Evolutionary conservation across 1,140 invertebrate species (phyloP), one percentile per base, ranked within the genome.

Genomic region (Dendrolimus kikuchii): DNA sequence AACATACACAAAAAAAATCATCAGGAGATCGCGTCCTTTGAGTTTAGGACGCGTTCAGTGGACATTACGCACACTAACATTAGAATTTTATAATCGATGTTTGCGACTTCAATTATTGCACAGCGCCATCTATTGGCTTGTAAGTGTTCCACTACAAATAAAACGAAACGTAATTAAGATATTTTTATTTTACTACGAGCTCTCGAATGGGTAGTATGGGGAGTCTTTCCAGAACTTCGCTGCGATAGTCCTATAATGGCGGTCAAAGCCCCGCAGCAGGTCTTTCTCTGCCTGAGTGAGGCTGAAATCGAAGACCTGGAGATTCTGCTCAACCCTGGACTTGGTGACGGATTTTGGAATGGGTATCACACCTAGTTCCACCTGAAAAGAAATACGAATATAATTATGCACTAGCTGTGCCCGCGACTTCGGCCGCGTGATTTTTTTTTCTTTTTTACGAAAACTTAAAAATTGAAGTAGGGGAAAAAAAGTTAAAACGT

Each of bases 311-410:
- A 94, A 95, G 44, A 95, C 86, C 40, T 94, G 71, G 41, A 92
- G 89, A 71, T 97, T 97, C 68, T 95, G 89, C 45, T 88, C 81
- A 47, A 97, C 93, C 46, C 94, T 89, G 3, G 89, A 87, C 61
- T 92, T 91, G 6, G 90, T 94, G 0, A 94, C 91, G 5, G 94
- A 95, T 78, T 97, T 97, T 4, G 95, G 95, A 65, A 97, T 92
- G 0, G 94, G 92, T 38, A 93, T 84, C 37, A 95, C 88, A 4
- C 92, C 93, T 56, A 92, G 88, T 74, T 96, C 92, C 49, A 95
- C 71, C 90, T 94, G 47, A 10, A 59, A 62, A 49, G 38, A 43
- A 54, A 42, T 43, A 23, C 23, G 3, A 23, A 23, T 23, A 23
- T 23, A 23, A 23, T 23, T 23, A 59, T 43, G 48, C 7, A 23